Evolutionary conservation across 2,113 vertebrate species (phyloP).

Genomic region (Tachysurus fulvidraco): DNA sequence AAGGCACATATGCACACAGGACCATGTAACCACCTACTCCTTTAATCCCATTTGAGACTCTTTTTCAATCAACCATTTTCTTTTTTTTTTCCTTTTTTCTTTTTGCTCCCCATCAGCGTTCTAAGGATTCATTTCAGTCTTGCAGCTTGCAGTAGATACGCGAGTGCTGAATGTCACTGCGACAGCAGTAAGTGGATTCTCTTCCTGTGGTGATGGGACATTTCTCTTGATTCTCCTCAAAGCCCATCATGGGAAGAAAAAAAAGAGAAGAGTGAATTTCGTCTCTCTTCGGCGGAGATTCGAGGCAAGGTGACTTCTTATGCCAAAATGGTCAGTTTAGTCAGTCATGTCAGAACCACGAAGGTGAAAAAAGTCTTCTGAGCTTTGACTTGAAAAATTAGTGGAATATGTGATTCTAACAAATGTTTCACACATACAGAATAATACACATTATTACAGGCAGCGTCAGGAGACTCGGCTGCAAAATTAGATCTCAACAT

Average conservation of each 20-base stretch:
- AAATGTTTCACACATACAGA: conserved; percentile 39
- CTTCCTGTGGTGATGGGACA: conserved; percentile 47
- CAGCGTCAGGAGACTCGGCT: not conserved
- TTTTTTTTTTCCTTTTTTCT: not conserved
- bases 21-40: conserved; percentile 26
- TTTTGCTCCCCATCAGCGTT: conserved; percentile 34
- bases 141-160: conserved; percentile 39
- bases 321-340: conserved; percentile 48
- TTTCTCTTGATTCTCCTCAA: conserved; percentile 46
- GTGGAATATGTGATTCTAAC: not conserved
- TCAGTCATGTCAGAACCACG: conserved; percentile 24
- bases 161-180: conserved; percentile 43
- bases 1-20: not conserved
- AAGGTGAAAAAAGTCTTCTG: conserved; percentile 20
- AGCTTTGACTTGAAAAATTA: not conserved
- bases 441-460: conserved; percentile 7
- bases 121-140: conserved; percentile 49
- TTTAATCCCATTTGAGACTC: conserved; percentile 36
- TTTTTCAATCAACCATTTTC: conserved; percentile 39
- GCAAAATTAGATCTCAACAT: not conserved
- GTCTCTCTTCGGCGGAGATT: conserved; percentile 31
- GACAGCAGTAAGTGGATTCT: conserved; percentile 39
- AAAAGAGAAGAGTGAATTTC: conserved; percentile 20
- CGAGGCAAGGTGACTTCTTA: conserved; percentile 37
- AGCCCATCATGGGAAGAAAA: conserved; percentile 29